A percentile compares a stretch with the other conserved stretches of the same genome.
phyloP scores from a whole-genome alignment of 2,797 vertebrate species.

The Todus mexicanus region DNA sequence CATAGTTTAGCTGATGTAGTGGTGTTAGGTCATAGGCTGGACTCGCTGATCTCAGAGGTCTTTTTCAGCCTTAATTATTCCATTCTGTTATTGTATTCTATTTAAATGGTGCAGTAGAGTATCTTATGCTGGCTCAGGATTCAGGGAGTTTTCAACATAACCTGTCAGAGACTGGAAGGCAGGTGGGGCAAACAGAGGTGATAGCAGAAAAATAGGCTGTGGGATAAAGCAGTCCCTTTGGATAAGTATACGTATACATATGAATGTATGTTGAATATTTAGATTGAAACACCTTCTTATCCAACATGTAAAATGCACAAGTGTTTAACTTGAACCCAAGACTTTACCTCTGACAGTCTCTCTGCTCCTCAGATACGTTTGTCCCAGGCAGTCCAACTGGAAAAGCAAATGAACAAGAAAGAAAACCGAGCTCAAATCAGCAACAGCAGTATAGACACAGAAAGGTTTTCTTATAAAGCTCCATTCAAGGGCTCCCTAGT shows the following conservation, averaged over 20 bases:
- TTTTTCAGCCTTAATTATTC: too few species aligned
- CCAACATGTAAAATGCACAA: background rate
- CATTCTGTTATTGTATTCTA: too few species aligned
- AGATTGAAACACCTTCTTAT: background rate
- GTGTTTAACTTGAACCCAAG: background rate
- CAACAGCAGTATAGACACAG: background rate
- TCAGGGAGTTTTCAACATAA: background rate
- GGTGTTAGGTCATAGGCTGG: too few species aligned
- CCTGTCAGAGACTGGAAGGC: background rate
- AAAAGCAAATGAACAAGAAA: background rate
- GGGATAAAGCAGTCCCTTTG: background rate
- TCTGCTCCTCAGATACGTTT: background rate
- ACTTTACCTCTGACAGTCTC: background rate
- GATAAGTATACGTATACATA: too few species aligned
- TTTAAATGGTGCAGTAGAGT: background rate
- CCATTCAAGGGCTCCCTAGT: background rate
- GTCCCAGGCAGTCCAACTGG: background rate
- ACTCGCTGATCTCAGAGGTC: too few species aligned
- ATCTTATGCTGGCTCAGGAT: background rate
- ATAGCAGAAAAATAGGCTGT: background rate
- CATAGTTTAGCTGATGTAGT: too few species aligned
- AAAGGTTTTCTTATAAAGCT: background rate
- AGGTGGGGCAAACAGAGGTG: background rate
- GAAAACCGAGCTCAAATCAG: background rate
- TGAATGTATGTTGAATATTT: background rate